Conservation (phyloP, 2,797 vertebrate genomes). For the Artibeus jamaicensis region DNA sequence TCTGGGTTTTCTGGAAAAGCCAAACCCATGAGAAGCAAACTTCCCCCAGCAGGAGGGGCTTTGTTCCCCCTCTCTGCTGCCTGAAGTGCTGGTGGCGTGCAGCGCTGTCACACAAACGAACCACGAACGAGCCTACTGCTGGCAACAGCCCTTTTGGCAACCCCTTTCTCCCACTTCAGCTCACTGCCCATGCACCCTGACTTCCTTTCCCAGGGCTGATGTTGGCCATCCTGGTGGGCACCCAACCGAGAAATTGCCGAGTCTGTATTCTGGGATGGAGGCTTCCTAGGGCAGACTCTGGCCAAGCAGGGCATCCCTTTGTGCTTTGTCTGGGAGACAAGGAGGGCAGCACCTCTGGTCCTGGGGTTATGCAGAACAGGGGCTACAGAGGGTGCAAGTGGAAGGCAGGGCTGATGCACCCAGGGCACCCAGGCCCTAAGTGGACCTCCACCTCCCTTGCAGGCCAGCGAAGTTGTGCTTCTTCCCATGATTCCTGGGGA, state of each 20-base stretch:
- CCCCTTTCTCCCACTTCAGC: background rate
- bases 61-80: background rate
- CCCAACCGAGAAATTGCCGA: background rate
- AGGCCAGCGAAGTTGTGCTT: constrained; percentile 57
- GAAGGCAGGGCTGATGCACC: background rate
- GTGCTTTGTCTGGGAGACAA: constrained; percentile 68
- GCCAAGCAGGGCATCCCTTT: constrained; percentile 41
- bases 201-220: background rate
- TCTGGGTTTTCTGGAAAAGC: background rate
- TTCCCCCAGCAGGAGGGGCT: background rate
- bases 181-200: background rate
- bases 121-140: background rate
- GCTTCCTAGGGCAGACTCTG: background rate
- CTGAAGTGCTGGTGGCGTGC: background rate
- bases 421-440: background rate
- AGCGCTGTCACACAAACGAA: background rate
- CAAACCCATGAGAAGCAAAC: background rate
- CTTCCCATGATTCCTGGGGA: constrained; percentile 38
- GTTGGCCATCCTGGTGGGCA: background rate
- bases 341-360: constrained; percentile 45
- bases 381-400: background rate
- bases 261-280: background rate
- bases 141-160: background rate
- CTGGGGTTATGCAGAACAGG: background rate
- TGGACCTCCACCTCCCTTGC: background rate